Percentiles rank a stretch among this genome's conserved stretches.
phyloP scores from a whole-genome alignment of 1,140 invertebrate species.

The Streblospio benedicti region DNA sequence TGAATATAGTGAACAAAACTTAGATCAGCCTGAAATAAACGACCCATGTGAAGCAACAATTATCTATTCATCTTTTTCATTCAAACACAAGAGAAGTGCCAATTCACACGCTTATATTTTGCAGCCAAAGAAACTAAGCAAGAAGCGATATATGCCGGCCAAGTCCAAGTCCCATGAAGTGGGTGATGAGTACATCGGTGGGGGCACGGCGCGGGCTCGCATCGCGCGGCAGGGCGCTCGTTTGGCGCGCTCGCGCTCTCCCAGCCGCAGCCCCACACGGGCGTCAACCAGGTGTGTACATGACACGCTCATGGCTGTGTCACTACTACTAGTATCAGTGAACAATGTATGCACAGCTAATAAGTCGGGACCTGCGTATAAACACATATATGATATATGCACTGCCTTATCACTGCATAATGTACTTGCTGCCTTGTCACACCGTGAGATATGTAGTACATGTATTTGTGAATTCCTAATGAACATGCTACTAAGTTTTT shows the following conservation, averaged over 20 bases:
- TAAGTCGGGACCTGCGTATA: no score
- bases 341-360: no score
- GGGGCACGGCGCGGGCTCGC: conserved; percentile 29
- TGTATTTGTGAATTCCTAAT: no score
- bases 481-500: no score
- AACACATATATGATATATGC: no score
- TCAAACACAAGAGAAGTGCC: neutral
- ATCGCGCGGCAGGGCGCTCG: conserved; percentile 31
- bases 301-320: no score
- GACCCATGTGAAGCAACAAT: neutral
- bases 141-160: conserved; percentile 34
- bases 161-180: conserved; percentile 44
- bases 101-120: neutral
- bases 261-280: conserved; percentile 11
- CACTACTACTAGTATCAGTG: no score
- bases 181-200: conserved; percentile 29
- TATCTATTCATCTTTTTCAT: neutral
- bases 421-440: no score
- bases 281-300: neutral
- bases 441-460: no score
- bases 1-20: neutral
- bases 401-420: no score
- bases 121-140: conserved; percentile 27
- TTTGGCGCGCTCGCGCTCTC: conserved; percentile 3
- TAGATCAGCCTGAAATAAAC: neutral